Evolutionary conservation across 2,113 vertebrate genomes (phyloP).

Genomic region (Corythoichthys haematopterus): DNA sequence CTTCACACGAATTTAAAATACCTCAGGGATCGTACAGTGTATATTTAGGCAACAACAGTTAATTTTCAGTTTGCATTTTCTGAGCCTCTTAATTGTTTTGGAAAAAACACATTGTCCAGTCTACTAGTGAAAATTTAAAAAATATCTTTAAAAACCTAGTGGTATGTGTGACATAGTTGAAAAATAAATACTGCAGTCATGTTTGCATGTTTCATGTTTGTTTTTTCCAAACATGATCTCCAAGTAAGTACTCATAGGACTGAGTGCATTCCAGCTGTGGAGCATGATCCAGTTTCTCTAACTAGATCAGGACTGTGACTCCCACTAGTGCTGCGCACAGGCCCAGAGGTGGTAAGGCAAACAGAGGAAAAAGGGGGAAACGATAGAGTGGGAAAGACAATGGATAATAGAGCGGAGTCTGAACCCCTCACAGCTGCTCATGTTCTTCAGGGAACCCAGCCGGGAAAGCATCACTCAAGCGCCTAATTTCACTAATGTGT

Average conservation of each 20-base stretch:
- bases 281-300: slow-evolving; percentile 33
- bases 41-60: slow-evolving; percentile 15
- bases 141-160: slow-evolving; percentile 5
- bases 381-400: slow-evolving; percentile 54
- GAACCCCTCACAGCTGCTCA: slow-evolving; percentile 85
- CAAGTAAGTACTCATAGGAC: slow-evolving; percentile 33
- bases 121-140: slow-evolving; percentile 4
- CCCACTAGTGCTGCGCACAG: slow-evolving; percentile 71
- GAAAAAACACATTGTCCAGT: slow-evolving; percentile 1
- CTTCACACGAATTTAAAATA: slow-evolving; percentile 1
- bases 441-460: slow-evolving; percentile 93
- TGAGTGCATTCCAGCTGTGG: slow-evolving; percentile 56
- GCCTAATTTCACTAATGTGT: slow-evolving; percentile 88
- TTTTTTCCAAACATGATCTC: slow-evolving; percentile 10
- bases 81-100: background rate
- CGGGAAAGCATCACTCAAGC: slow-evolving; percentile 77
- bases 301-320: slow-evolving; percentile 64
- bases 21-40: slow-evolving; percentile 11
- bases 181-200: slow-evolving; percentile 7
- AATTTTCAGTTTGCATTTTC: background rate
- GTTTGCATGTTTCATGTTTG: slow-evolving; percentile 12
- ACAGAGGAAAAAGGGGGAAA: slow-evolving; percentile 44
- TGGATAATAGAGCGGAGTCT: slow-evolving; percentile 44
- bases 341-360: slow-evolving; percentile 63
- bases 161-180: background rate